These are phyloP conservation scores for Clarias pachynema DNA, from an alignment of 2,797 vertebrate species.

Conservation along the genomic window DNA sequence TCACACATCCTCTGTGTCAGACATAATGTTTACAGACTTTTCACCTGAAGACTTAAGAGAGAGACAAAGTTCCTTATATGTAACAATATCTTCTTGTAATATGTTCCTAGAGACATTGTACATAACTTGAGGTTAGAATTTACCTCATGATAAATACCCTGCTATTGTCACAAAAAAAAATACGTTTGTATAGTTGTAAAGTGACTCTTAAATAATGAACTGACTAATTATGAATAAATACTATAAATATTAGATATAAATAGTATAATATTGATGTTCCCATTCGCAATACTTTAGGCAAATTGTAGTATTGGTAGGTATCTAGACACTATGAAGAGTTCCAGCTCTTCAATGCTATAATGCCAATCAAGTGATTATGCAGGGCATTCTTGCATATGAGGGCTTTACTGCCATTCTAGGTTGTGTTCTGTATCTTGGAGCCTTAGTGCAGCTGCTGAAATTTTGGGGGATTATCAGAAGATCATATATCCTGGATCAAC, in stretches of 20 bases:
- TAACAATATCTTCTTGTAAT: no score
- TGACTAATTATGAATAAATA: no score
- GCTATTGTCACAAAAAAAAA: neutral
- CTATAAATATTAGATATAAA: no score
- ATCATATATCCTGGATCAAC: conserved; percentile 77
- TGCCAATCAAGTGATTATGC: neutral
- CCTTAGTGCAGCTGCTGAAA: conserved; percentile 75
- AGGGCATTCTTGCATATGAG: neutral
- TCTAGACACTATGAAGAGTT: neutral
- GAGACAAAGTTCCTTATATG: conserved; percentile 35
- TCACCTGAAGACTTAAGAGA: conserved; percentile 63
- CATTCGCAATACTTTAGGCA: neutral
- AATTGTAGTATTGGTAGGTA: neutral
- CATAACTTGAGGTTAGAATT: neutral
- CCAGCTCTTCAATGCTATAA: neutral
- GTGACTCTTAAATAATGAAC: no score
- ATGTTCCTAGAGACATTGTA: no score
- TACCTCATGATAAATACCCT: neutral
- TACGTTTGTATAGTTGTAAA: neutral
- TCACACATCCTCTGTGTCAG: conserved; percentile 92
- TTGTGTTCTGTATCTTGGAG: conserved; percentile 16
- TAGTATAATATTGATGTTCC: neutral
- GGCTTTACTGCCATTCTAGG: neutral
- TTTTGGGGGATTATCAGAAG: conserved; percentile 70
- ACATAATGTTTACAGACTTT: conserved; percentile 82